A percentile compares a stretch with the other conserved stretches of the same genome.
Conservation (phyloP, 2,888 invertebrate species). For the Mythimna lalbum region DNA sequence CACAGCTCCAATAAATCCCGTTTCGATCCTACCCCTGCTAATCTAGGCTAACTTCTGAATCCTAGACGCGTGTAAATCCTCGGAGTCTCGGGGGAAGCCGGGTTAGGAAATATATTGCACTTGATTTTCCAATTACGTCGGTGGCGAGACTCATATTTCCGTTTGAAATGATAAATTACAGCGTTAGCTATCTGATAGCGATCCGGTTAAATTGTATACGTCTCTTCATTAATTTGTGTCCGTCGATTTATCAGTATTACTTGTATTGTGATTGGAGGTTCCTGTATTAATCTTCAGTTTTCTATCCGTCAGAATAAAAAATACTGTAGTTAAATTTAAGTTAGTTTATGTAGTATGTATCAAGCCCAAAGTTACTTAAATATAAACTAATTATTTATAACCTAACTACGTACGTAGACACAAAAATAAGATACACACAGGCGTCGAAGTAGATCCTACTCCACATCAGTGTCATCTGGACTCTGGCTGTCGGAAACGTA, state of each 20-base stretch:
- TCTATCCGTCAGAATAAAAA: neutral
- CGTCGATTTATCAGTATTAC: slow-evolving; percentile 22
- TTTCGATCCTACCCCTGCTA: slow-evolving; percentile 50
- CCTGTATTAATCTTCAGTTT: slow-evolving; percentile 5
- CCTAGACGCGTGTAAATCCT: slow-evolving; percentile 71
- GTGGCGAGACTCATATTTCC: slow-evolving; percentile 83
- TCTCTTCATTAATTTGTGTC: slow-evolving; percentile 35
- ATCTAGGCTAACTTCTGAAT: slow-evolving; percentile 69
- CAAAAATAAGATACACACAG: too few relatives aligned
- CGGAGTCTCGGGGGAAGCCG: slow-evolving; percentile 66
- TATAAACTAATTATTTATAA: too few relatives aligned
- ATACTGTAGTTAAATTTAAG: too few relatives aligned
- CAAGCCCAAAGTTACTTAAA: too few relatives aligned
- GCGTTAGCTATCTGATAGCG: slow-evolving; percentile 63
- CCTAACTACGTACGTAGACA: too few relatives aligned
- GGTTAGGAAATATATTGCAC: slow-evolving; percentile 79
- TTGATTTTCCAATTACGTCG: slow-evolving; percentile 86
- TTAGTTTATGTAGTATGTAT: too few relatives aligned
- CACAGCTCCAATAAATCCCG: slow-evolving; percentile 59
- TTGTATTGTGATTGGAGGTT: slow-evolving; percentile 4
- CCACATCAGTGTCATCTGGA: too few relatives aligned
- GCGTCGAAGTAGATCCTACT: too few relatives aligned
- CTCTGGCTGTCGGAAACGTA: too few relatives aligned
- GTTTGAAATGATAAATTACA: slow-evolving; percentile 74
- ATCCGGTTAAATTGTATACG: slow-evolving; percentile 51